phyloP scores from a whole-genome alignment of 2,888 invertebrate genomes.

The Zhuqinia jingwanae region DNA sequence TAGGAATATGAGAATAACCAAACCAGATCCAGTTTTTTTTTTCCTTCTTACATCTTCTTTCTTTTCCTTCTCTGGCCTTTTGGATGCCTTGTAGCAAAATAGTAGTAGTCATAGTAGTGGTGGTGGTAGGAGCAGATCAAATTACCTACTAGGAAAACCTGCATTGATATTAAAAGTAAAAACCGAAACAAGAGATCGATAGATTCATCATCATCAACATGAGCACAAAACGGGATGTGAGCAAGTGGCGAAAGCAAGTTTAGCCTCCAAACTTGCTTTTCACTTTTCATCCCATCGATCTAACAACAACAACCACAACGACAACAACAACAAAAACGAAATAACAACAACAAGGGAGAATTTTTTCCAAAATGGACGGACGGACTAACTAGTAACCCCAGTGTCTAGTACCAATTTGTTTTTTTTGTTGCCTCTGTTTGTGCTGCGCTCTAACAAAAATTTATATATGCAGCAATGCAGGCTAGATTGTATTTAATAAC shows the following conservation, averaged over 20 bases:
- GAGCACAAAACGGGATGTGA: not conserved
- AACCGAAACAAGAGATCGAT: slow-evolving; percentile 63
- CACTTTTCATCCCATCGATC: too few species aligned
- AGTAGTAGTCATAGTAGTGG: too few species aligned
- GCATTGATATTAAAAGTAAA: slow-evolving; percentile 73
- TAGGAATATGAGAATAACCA: slow-evolving; percentile 41
- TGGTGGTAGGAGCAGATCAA: slow-evolving; percentile 58
- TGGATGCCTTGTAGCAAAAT: slow-evolving; percentile 63
- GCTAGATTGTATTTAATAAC: slow-evolving; percentile 71
- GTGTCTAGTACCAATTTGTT: too few species aligned
- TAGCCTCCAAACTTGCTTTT: not conserved
- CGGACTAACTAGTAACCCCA: too few species aligned
- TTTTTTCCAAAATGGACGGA: too few species aligned
- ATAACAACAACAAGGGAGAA: too few species aligned
- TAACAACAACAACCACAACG: too few species aligned
- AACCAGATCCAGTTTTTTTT: slow-evolving; percentile 72
- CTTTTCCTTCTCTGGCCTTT: too few species aligned
- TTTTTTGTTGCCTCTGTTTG: too few species aligned
- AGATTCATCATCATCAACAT: not conserved
- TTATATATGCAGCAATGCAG: slow-evolving; percentile 67
- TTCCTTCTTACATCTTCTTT: too few species aligned
- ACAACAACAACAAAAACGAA: not conserved
- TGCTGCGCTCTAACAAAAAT: too few species aligned
- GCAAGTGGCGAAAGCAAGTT: slow-evolving; percentile 7
- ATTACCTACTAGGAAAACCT: slow-evolving; percentile 70